Evolutionary conservation across 2,888 invertebrate genomes (phyloP), one percentile per base, ranked within the genome.

Genomic region (Caenorhabditis sp.): DNA sequence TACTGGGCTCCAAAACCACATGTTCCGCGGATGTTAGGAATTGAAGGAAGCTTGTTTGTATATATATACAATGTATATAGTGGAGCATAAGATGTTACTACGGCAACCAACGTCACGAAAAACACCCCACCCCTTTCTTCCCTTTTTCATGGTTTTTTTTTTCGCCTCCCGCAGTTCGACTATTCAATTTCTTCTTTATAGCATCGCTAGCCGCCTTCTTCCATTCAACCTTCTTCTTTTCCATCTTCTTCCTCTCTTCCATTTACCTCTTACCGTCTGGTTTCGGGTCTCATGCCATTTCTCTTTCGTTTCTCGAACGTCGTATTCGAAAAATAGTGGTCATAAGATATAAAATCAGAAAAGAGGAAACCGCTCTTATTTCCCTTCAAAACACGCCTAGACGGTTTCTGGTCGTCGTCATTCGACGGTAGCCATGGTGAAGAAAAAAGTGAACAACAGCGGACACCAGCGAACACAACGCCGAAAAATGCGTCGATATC

Each of bases 381-480:
- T 35, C 12, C 38, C 12, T 38, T 47, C 47, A 19, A 47, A 47
- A 47, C n/a, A 47, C 47, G 19, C 47, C 24, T 16, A 47, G 12
- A 24, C 26, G 63, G 26, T 63, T 44, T 63, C 10, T 44, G 63
- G 63, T 63, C 63, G 38, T 41, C 24, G 44, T 5, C 14, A 38
- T 63, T 28, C 41, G 44, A 28, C 44, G 63, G 63, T 63, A 44
- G 44, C 44, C 44, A 63, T 63, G 63, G 63, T 7, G 63, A 63
- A 44, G 5, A 44, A 16, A 44, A 44, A 28, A 41, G 1, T 3
- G 24, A 61, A 61, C 19, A 61, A 41, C 61, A 41, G 22, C 61
- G 41, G 38, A 7, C 38, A 38, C 12, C 38, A 38, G 38, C 12
- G 38, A 38, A 38, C 38, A 38, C 38, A 38, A 58, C 58, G 35